These are phyloP conservation scores for Typhlichthys subterraneus DNA, from an alignment of 2,797 vertebrate species.

Conservation along the genomic window DNA sequence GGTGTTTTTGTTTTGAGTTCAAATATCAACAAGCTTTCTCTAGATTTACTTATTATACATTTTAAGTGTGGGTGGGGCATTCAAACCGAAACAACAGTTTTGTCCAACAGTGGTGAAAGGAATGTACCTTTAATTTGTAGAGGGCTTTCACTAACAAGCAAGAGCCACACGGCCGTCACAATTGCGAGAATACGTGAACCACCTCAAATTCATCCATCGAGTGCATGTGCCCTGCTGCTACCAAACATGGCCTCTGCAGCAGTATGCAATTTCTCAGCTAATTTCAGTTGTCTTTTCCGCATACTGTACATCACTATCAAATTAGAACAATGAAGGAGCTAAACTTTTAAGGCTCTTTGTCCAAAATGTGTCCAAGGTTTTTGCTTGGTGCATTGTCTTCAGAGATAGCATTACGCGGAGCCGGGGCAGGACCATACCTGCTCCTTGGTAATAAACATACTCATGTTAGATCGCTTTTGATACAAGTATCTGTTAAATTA, in stretches of 20 bases:
- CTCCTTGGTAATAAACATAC: too few relatives aligned
- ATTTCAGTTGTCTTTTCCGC: too few relatives aligned
- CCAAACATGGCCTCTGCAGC: constrained; percentile 47
- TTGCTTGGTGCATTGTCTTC: constrained; percentile 54
- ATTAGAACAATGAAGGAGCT: constrained; percentile 6
- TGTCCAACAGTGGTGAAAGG: neutral
- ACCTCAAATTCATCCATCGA: constrained; percentile 59
- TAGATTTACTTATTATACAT: too few relatives aligned
- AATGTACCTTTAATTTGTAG: neutral
- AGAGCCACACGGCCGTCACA: constrained; percentile 2
- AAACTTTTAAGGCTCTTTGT: constrained; percentile 19
- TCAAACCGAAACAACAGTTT: too few relatives aligned
- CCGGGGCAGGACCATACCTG: too few relatives aligned
- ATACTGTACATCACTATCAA: neutral
- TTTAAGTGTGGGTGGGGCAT: too few relatives aligned
- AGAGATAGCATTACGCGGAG: constrained; percentile 14
- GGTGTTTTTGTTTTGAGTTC: too few relatives aligned
- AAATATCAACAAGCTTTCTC: too few relatives aligned
- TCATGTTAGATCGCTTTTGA: too few relatives aligned
- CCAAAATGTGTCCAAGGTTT: constrained; percentile 20
- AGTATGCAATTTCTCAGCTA: constrained; percentile 44
- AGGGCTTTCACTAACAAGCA: neutral
- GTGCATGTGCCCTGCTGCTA: constrained; percentile 19
- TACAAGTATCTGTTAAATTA: too few relatives aligned
- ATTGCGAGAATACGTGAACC: neutral